Conservation (phyloP, 2,888 invertebrate genomes). For the Clitarchus hookeri region DNA sequence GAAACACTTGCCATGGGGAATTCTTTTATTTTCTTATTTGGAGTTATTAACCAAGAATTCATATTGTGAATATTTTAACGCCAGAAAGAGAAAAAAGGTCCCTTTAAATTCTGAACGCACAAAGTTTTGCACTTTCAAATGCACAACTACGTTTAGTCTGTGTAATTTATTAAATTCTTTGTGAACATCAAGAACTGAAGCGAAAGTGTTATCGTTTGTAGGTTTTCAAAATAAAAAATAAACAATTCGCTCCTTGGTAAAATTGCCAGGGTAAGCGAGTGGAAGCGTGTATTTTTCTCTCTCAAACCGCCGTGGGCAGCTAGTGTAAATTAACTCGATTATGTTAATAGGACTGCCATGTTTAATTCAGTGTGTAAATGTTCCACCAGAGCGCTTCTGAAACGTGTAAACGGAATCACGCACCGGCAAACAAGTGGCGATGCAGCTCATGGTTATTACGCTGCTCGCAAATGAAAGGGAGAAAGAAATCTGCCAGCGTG, state of each 20-base stretch:
- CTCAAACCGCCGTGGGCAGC: background rate
- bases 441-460: background rate
- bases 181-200: background rate
- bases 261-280: background rate
- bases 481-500: background rate
- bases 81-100: too few species aligned
- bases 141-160: too few species aligned
- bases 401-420: background rate
- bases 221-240: background rate
- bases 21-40: too few species aligned
- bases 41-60: too few species aligned
- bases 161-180: background rate
- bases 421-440: background rate
- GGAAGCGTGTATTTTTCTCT: background rate
- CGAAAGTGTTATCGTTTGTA: background rate
- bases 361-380: background rate
- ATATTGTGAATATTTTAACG: too few species aligned
- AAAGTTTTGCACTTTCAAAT: too few species aligned
- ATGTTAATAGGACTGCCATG: background rate
- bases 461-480: background rate
- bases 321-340: slow-evolving; percentile 7
- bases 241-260: background rate
- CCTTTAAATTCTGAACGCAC: too few species aligned
- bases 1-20: too few species aligned
- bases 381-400: background rate